Evolutionary conservation across 1,140 invertebrate genomes (phyloP).

Genomic region (Habropoda laboriosa): DNA sequence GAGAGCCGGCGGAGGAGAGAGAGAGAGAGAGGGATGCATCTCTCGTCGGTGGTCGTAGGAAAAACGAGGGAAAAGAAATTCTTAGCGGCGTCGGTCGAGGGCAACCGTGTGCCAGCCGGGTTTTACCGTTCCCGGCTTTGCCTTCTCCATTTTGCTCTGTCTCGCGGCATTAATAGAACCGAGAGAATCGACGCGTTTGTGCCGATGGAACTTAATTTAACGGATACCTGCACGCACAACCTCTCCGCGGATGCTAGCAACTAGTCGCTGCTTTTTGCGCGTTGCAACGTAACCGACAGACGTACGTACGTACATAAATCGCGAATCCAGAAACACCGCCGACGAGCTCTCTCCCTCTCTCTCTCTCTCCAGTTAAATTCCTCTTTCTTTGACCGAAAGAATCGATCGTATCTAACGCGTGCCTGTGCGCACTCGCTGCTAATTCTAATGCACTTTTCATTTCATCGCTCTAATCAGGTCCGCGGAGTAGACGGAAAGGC

Average conservation of each 20-base stretch:
- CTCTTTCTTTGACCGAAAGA: neutral
- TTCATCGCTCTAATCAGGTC: no score
- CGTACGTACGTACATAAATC: no score
- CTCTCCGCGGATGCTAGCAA: neutral
- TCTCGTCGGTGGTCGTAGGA: slow-evolving; percentile 48
- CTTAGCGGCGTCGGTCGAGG: slow-evolving; percentile 28
- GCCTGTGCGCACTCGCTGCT: neutral
- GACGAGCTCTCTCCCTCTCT: neutral
- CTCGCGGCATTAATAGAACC: slow-evolving; percentile 59
- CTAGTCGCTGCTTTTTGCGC: neutral
- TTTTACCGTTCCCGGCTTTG: slow-evolving; percentile 41
- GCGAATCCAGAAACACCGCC: no score
- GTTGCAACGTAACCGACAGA: neutral
- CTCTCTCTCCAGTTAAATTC: neutral
- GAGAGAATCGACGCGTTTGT: slow-evolving; percentile 58
- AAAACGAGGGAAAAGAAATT: slow-evolving; percentile 52
- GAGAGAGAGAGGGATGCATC: slow-evolving; percentile 3
- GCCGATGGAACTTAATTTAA: slow-evolving; percentile 59
- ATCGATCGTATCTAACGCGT: neutral
- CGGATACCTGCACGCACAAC: slow-evolving; percentile 40
- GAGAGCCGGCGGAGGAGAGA: neutral
- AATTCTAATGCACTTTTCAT: slow-evolving; percentile 8
- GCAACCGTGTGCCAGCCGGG: slow-evolving; percentile 8
- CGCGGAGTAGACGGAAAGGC: neutral
- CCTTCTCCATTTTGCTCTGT: slow-evolving; percentile 37